Base-by-base conservation (phyloP, 2,113 vertebrate genomes). In the Hippocampus mohnikei region DNA sequence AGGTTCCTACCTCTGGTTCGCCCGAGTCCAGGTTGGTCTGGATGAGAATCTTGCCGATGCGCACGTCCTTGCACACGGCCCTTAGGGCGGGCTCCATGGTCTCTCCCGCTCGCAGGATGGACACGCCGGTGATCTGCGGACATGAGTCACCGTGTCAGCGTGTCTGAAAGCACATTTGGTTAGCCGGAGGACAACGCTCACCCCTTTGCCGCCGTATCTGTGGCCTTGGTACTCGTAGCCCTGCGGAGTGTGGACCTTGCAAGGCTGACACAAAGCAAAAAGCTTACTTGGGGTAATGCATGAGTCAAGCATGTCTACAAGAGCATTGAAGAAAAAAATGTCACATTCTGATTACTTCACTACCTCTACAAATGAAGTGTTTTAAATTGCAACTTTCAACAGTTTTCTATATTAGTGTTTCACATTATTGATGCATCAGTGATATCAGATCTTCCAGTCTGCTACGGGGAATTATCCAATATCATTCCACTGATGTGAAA, bases 1-100 rank as follows among this genome's bases (percentile, higher is more conserved):
- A 37, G 4, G 16, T 10, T 18, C 46, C 46, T 80, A 97, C 95
- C 95, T 97, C 95, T 0, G 95, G 95, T 81, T 98, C 94, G 1
- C 95, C 95, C 0, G 95, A 96, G 85, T 95, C 93, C 29, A 94
- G 93, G 87, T 98, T 97, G 82, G 95, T 98, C 91, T 98, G 95
- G 88, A 97, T 96, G 77, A 98, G 94, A 81, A 97, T 96, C 78
- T 96, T 96, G 74, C 95, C 95, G 0, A 97, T 96, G 73, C 94
- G 93, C 68, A 97, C 95, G 0, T 97, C 96, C 70, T 96, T 97
- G 87, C 96, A 97, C 55, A 96, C 95, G 0, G 95, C 96, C 25
- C 95, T 93, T 64, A 97, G 90, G 0, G 95, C 95, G 0, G 96
- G 95, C 87, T 97, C 96, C 95, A 97, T 97, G 55, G 96, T 97